Evolutionary conservation across 2,888 invertebrate species (phyloP), one percentile per base, ranked within the genome.

Genomic region (Apamea monoglypha): DNA sequence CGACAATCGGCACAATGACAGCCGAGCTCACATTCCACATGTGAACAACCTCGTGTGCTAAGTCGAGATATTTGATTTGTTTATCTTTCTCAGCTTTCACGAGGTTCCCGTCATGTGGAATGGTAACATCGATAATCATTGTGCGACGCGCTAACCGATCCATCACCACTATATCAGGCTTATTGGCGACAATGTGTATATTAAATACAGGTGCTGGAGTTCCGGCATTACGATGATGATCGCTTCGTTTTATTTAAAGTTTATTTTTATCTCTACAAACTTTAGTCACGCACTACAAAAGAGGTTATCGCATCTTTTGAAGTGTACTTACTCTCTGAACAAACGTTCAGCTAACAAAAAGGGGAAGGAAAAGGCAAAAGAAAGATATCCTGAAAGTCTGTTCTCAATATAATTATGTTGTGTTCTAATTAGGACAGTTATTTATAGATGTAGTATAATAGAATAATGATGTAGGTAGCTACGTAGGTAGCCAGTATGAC

Each of bases 251-350:
- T 47, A 14, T 29, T 44, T 12, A 21, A 29, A 29, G 12, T 47
- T 4, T 47, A 69, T 69, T 50, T 61, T 63, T 29, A 25, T 6
- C 3, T 73, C 5, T 63, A 44, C n/a, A 40, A n/a, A 71, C 8
- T 50, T 50, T 69, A 36, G 10, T 5, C 36, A 53, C 29, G n/a
- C 7, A 29, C 29, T 16, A 16, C 71, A 50, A 32, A 70, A 76
- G 18, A 77, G 67, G 73, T 69, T 73, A 66, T 82, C 69, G 36
- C 44, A 21, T 78, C 78, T 71, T 67, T 47, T 59, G n/a, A 72
- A 78, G 68, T 47, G 59, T 74, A 70, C 73, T 32, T 61, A 50
- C 50, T 59, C 14, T 16, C 25, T 47, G 40, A 25, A n/a, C n/a
- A 7, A 40, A 70, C 64, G 53, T 82, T 76, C 74, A n/a, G 69